Conservation (phyloP, 2,113 vertebrate genomes). For the Tenrec ecaudatus region DNA sequence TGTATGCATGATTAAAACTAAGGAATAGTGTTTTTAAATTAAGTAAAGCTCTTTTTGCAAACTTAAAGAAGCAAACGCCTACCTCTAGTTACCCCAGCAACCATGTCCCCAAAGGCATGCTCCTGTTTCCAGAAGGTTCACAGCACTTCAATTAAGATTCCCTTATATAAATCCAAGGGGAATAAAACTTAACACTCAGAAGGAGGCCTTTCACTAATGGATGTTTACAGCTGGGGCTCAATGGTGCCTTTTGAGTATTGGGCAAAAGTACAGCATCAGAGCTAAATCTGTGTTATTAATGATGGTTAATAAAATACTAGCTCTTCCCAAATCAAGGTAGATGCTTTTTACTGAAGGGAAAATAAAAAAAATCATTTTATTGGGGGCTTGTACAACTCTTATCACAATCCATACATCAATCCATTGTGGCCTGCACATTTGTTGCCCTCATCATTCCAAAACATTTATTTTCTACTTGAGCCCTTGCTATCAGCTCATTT, state of each 20-base stretch:
- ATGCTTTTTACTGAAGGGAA: neutral
- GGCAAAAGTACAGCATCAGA: rapidly evolving
- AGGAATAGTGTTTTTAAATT: neutral
- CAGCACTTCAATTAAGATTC: neutral
- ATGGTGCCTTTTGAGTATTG: neutral
- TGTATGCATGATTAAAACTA: rapidly evolving
- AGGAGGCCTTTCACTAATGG: neutral
- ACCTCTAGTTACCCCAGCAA: neutral
- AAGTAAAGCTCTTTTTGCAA: neutral
- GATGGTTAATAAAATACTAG: rapidly evolving
- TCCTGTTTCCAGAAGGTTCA: neutral
- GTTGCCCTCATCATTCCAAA: no score
- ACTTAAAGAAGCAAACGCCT: neutral
- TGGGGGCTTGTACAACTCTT: no score
- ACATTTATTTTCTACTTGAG: no score
- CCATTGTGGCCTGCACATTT: no score
- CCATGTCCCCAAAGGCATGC: neutral
- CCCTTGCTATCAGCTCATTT: no score
- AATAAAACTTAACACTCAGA: neutral
- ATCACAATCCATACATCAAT: no score
- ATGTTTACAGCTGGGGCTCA: neutral
- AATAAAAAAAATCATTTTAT: neutral
- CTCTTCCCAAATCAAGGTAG: neutral
- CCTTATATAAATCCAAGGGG: neutral
- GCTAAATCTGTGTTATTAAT: rapidly evolving